Conservation (phyloP, 2,797 vertebrate species). For the Coccyzus lansbergi region DNA sequence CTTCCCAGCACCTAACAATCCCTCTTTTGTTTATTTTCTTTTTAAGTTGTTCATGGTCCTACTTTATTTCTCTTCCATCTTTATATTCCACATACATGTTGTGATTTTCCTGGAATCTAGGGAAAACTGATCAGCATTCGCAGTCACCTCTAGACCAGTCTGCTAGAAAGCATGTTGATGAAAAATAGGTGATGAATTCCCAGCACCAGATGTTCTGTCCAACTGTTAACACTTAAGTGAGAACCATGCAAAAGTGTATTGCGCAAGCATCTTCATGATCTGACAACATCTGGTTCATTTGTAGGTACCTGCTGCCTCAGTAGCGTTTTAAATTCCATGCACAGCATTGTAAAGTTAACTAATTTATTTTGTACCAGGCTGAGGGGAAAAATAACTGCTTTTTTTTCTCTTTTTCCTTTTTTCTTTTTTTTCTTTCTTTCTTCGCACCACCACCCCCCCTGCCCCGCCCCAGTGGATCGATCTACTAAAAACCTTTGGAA, state of each 20-base stretch:
- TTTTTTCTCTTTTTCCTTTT: too few relatives aligned
- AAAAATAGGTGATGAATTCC: conserved; percentile 48
- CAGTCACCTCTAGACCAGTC: background rate
- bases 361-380: background rate
- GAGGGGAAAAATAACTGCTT: background rate
- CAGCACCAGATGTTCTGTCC: conserved; percentile 54
- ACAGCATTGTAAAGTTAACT: background rate
- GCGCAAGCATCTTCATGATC: conserved; percentile 14
- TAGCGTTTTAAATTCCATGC: background rate
- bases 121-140: conserved; percentile 6
- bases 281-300: conserved; percentile 25
- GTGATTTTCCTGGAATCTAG: background rate
- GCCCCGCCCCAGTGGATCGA: background rate
- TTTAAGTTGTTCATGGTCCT: background rate
- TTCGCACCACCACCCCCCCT: too few relatives aligned
- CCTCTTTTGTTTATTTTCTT: background rate
- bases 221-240: conserved; percentile 28
- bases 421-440: too few relatives aligned
- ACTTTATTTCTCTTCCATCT: background rate
- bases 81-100: background rate
- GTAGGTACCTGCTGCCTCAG: conserved; percentile 7
- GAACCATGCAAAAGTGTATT: background rate
- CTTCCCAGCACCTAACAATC: background rate
- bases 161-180: conserved; percentile 37
- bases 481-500: background rate